A percentile compares a stretch with the other conserved stretches of the same genome.
Conservation (phyloP, 2,113 vertebrate genomes). For the Mellivora capensis region DNA sequence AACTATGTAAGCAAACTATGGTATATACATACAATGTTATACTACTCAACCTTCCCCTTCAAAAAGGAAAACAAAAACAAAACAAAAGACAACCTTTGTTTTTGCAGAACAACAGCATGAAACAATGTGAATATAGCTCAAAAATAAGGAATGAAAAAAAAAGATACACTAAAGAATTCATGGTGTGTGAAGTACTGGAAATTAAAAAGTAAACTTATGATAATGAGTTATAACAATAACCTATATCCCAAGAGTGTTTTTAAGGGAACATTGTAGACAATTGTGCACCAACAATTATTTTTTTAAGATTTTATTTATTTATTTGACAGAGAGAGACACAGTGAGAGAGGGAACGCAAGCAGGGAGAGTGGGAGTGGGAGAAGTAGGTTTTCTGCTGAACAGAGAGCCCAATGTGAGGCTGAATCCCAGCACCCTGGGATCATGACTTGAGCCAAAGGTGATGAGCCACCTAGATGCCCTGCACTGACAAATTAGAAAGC, state of each 20-base stretch:
- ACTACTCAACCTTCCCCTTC: neutral
- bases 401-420: no score
- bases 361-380: no score
- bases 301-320: no score
- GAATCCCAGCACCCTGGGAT: no score
- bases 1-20: neutral
- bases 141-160: neutral
- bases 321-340: no score
- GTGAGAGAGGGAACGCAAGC: no score
- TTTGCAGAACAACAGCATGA: no score
- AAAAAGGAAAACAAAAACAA: neutral
- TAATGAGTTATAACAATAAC: neutral
- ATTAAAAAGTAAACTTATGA: neutral
- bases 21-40: neutral
- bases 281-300: neutral
- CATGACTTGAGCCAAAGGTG: no score
- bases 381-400: no score
- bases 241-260: neutral
- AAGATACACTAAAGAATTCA: neutral
- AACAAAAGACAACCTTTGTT: neutral
- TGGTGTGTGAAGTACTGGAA: neutral
- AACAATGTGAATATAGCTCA: neutral
- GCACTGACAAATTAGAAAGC: neutral
- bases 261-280: neutral
- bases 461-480: no score